Evolutionary conservation across 2,113 vertebrate species (phyloP).

Genomic region (Erythrolamprus reginae): DNA sequence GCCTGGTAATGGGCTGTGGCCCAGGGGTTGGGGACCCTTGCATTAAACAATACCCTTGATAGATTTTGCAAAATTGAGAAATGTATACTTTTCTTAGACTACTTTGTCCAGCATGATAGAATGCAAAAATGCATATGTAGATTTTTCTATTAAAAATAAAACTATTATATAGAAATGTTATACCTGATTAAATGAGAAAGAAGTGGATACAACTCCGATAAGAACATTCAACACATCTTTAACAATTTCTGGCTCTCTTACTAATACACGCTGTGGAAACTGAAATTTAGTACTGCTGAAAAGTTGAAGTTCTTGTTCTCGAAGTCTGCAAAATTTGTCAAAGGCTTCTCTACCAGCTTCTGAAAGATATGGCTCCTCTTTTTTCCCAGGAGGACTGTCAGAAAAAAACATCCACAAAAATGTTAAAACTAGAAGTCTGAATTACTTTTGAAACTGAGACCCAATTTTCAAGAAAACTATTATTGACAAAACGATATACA

Average conservation of each 20-base stretch:
- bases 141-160: neutral
- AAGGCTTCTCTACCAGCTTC: conserved; percentile 92
- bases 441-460: neutral
- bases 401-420: conserved; percentile 25
- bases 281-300: conserved; percentile 73
- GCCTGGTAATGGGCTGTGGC: too few relatives aligned
- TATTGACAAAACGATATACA: neutral
- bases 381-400: conserved; percentile 85
- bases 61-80: neutral
- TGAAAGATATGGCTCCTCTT: conserved; percentile 85
- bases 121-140: neutral
- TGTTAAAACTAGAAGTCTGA: neutral
- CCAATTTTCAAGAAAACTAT: neutral
- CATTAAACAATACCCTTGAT: neutral
- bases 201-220: conserved; percentile 87
- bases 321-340: conserved; percentile 84
- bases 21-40: neutral
- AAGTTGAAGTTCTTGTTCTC: conserved; percentile 79
- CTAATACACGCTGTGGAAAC: conserved; percentile 70
- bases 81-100: neutral
- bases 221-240: conserved; percentile 89
- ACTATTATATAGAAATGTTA: neutral
- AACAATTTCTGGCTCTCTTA: conserved; percentile 84
- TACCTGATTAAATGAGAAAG: conserved; percentile 86
- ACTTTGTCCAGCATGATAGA: neutral